These are phyloP conservation scores for Platygyra sinensis DNA, from an alignment of 64 coral and sea anemone genomes.

Conservation along the genomic window DNA sequence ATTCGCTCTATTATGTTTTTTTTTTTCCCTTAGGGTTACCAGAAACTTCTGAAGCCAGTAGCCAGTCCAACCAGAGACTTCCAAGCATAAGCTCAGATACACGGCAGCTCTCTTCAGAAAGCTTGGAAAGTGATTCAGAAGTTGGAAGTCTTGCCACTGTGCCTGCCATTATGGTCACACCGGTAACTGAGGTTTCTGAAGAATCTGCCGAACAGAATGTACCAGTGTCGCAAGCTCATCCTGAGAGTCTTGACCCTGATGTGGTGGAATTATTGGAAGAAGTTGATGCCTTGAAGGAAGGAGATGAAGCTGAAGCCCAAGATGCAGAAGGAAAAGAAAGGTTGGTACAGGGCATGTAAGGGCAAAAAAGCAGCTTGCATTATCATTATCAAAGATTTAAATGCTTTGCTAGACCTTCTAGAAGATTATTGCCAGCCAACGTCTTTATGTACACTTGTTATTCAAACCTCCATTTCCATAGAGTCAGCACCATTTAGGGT, in stretches of 20 bases:
- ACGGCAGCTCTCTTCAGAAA: constrained; percentile 76
- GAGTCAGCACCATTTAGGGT: too few relatives aligned
- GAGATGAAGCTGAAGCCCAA: constrained; percentile 39
- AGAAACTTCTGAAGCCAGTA: constrained; percentile 22
- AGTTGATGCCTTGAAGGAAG: not conserved
- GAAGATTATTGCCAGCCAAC: too few relatives aligned
- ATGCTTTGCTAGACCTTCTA: too few relatives aligned
- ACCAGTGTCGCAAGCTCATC: constrained; percentile 59
- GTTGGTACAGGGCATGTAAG: constrained; percentile 5
- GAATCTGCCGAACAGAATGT: constrained; percentile 93
- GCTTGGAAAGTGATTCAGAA: constrained; percentile 78
- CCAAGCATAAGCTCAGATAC: constrained; percentile 47
- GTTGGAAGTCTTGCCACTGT: constrained; percentile 54
- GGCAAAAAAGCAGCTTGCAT: too few relatives aligned
- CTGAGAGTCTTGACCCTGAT: constrained; percentile 61
- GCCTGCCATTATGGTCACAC: constrained; percentile 77
- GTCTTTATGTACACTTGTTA: too few relatives aligned
- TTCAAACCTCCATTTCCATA: too few relatives aligned
- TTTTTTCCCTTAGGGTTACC: constrained; percentile 41
- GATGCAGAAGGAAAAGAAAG: constrained; percentile 24
- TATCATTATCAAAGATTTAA: too few relatives aligned
- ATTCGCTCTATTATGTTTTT: too few relatives aligned
- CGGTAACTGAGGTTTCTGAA: constrained; percentile 59
- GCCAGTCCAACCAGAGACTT: constrained; percentile 31
- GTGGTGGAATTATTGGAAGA: constrained; percentile 31